Conservation (phyloP, 2,113 vertebrate genomes). For the Arothron firmamentum region DNA sequence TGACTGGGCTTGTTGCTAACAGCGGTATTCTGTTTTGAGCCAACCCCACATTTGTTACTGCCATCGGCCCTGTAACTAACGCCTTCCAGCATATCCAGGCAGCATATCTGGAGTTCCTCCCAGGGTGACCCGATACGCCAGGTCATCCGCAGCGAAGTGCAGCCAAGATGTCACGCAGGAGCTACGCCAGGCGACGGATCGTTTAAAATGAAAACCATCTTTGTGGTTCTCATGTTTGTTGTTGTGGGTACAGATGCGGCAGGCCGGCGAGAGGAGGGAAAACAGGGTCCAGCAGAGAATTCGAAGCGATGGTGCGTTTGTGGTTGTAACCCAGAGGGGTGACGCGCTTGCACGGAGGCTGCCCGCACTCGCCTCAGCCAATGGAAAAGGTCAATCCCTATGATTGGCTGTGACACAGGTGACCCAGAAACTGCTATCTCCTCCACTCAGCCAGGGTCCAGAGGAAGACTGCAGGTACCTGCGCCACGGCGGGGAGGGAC, state of each 20-base stretch:
- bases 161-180: slow-evolving; percentile 40
- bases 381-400: slow-evolving; percentile 70
- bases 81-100: slow-evolving; percentile 42
- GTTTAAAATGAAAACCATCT: slow-evolving; percentile 36
- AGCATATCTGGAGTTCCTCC: slow-evolving; percentile 55
- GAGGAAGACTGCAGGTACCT: slow-evolving; percentile 28
- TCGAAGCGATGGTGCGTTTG: slow-evolving; percentile 14
- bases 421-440: slow-evolving; percentile 68
- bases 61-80: slow-evolving; percentile 28
- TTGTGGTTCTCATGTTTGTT: slow-evolving; percentile 34
- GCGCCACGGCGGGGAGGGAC: slow-evolving; percentile 31
- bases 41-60: slow-evolving; percentile 46
- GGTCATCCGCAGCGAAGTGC: slow-evolving; percentile 8
- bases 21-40: slow-evolving; percentile 51
- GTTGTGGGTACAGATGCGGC: slow-evolving; percentile 26
- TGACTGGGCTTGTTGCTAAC: slow-evolving; percentile 58
- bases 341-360: slow-evolving; percentile 37
- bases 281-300: slow-evolving; percentile 13
- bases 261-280: neutral
- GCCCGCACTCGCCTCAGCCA: slow-evolving; percentile 33
- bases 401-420: slow-evolving; percentile 63
- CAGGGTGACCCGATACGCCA: slow-evolving; percentile 44
- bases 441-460: slow-evolving; percentile 47
- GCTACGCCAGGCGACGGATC: slow-evolving; percentile 36
- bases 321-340: slow-evolving; percentile 48